Evolutionary conservation across 35 echinoderm and acorn worm genomes (phyloP), one percentile per base, ranked within the genome.

Genomic region (Stichopus chloronotus): DNA sequence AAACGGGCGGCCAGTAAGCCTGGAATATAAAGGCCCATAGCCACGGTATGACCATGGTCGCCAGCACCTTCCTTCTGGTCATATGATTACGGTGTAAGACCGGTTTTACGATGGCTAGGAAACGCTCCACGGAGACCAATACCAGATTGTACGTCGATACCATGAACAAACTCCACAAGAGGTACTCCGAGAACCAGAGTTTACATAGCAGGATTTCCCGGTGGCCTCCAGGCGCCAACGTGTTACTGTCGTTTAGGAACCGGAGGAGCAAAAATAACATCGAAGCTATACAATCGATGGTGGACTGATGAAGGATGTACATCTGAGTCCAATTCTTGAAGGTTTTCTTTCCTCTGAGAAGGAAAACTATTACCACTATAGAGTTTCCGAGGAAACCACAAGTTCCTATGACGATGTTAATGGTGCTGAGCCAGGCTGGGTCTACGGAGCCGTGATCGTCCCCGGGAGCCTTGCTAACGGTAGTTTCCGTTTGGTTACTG

Each of bases 311-410:
- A 24, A 87, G 57, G 25, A 87, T 87, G 22, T 87, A 87, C 84
- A 87, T 87, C 24, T 87, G 84, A 24, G 84, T 87, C 84, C 84
- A 87, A 56, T 87, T 87, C 25, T 87, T 87, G 20, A 87, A 87
- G 2, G 84, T 87, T 87, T 56, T 57, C 21, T 87, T 87, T 17
- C 30, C 84, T 87, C 84, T 87, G 14, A 59, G 55, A 25, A 87
- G 84, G 84, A 87, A 87, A 87, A 87, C 57, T 11, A 61, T 59
- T 0, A 87, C 84, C 57, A 87, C 84, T 6, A 87, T 10, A 9
- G n/a, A 19, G 57, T 87, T 87, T 20, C 84, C 84, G 9, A 87
- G 22, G 22, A 87, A 58, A 25, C 84, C 84, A 22, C 59, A 87
- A 9, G 84, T 87, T 57, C 84, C 84, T 57, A 87, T 87, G 14